Base-by-base conservation (phyloP, 2,113 vertebrate species). In the Rhea americana region DNA sequence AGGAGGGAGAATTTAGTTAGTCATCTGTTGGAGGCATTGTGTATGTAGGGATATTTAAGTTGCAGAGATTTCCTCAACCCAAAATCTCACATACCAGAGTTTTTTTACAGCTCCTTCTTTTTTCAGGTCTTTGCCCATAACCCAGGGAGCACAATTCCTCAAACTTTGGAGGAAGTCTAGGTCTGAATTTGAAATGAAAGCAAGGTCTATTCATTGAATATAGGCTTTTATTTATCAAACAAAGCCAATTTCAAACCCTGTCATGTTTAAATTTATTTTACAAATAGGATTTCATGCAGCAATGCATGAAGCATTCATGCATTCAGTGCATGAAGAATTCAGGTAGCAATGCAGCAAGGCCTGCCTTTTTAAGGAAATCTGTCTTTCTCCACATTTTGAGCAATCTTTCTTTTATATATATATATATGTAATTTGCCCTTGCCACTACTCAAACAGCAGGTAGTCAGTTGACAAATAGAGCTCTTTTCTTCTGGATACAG, bases 171-270 rank as follows among this genome's bases (percentile, higher is more conserved):
- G 41, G 24, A 37, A 89, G 22, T 80, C 82, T 65, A 26, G 6
- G 24, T 73, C 67, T 89, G 39, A 79, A 80, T 75, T 50, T 53
- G n/a, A 81, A 86, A 67, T 61, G 22, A 70, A 73, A 85, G 17
- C 32, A 78, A 92, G 26, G 21, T 55, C 39, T 26, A 30, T 76
- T 41, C 18, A 51, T 24, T 45, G 32, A 84, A 75, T 58, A 65
- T 9, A 68, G 7, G 2, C 3, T 72, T 50, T 47, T 81, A 61
- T 81, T 91, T 84, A 83, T 61, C 6, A 39, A 94, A 90, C 72
- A 82, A 91, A 90, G 25, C 32, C 86, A 66, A 79, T 37, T 30
- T 89, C 74, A 85, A 82, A 80, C 58, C 84, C 74, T 82, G 62
- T 25, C 11, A 24, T 18, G 21, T 67, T 87, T 65, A 89, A 66